phyloP scores from a whole-genome alignment of 53 echinoderm and acorn worm genomes.

The Holothuria scabra region DNA sequence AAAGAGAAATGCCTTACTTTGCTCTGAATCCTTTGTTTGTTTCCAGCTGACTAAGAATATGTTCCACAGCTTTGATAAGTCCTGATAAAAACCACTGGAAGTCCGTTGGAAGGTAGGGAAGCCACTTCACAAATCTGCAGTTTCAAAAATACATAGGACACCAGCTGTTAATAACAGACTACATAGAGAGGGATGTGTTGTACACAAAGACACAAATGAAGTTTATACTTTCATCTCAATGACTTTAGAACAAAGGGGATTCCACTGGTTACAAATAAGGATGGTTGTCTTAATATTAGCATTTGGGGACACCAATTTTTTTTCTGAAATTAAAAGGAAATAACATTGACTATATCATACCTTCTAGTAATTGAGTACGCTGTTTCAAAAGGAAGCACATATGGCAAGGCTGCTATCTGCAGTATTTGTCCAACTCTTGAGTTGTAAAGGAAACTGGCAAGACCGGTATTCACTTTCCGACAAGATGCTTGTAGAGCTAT shows the following conservation, averaged over 20 bases:
- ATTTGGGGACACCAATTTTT: no score
- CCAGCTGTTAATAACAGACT: no score
- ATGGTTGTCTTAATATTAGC: no score
- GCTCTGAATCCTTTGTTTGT: conserved; percentile 57
- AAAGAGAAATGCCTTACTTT: conserved; percentile 18
- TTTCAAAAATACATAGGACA: background rate
- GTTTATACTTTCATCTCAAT: no score
- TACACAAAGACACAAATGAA: no score
- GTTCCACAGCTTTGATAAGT: conserved; percentile 51
- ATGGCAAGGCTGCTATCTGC: conserved; percentile 77
- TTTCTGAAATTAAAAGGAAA: background rate
- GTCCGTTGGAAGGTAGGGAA: conserved; percentile 77
- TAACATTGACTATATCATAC: conserved; percentile 21
- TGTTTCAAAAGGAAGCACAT: conserved; percentile 87
- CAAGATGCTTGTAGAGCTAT: conserved; percentile 86
- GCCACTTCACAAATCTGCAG: conserved; percentile 74
- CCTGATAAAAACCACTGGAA: conserved; percentile 73
- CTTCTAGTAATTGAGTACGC: conserved; percentile 72
- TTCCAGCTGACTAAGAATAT: conserved; percentile 52
- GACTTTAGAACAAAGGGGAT: no score
- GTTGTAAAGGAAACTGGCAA: conserved; percentile 76
- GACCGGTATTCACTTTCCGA: conserved; percentile 72
- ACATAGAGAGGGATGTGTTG: no score
- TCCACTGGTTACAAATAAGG: no score
- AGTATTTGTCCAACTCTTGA: conserved; percentile 64